Evolutionary conservation across 2,113 vertebrate species (phyloP).

Genomic region (Sceloporus undulatus): DNA sequence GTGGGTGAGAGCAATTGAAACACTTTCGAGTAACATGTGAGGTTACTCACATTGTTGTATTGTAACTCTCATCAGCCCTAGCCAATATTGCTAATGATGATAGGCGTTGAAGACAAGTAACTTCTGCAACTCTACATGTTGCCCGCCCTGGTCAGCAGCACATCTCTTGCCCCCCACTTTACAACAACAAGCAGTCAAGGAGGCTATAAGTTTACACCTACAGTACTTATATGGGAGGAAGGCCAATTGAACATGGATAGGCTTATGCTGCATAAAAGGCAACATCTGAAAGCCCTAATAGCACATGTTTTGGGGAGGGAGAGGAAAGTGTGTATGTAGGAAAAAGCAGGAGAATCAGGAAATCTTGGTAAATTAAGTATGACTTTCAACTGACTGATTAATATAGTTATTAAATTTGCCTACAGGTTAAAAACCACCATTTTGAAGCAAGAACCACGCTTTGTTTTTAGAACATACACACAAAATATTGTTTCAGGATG

Average conservation of each 20-base stretch:
- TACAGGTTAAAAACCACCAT: neutral
- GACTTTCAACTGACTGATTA: neutral
- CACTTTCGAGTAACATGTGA: too few species aligned
- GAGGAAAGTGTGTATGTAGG: too few species aligned
- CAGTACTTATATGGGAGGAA: neutral
- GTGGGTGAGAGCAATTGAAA: too few species aligned
- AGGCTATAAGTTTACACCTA: neutral
- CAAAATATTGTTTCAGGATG: neutral
- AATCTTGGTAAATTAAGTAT: neutral
- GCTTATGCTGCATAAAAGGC: neutral
- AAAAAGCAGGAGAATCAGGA: neutral
- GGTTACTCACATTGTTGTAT: too few species aligned
- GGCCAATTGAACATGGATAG: neutral
- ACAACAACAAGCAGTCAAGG: neutral
- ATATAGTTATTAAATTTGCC: neutral
- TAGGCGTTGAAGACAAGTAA: neutral
- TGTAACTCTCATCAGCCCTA: too few species aligned
- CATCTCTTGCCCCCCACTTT: neutral
- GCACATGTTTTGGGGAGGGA: neutral
- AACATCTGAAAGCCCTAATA: neutral
- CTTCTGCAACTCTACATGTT: neutral
- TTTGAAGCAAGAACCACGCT: neutral
- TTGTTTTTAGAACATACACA: neutral
- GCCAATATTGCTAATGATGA: too few species aligned
- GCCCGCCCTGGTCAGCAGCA: too few species aligned